A percentile compares a stretch with the other conserved stretches of the same genome.
Evolutionary conservation across 2,888 invertebrate species (phyloP).

Genomic region (Ophioninae sp.): DNA sequence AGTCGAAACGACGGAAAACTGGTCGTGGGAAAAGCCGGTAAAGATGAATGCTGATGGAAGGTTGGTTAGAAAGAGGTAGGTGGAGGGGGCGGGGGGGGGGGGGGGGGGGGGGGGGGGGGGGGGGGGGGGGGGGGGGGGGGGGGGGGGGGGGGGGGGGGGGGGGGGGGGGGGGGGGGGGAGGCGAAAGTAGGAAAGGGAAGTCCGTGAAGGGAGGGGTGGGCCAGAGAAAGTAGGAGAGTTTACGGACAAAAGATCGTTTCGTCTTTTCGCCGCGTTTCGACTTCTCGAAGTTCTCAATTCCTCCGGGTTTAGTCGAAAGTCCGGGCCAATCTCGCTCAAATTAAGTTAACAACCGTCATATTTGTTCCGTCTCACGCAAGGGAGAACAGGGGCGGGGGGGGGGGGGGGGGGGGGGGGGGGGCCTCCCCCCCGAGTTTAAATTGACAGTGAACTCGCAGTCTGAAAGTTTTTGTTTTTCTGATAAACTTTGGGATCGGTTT

Average conservation of each 20-base stretch:
- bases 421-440: too few relatives aligned
- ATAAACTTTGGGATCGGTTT: not conserved
- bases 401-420: too few relatives aligned
- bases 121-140: slow-evolving; percentile 34
- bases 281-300: slow-evolving; percentile 51
- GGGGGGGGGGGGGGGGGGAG: slow-evolving; percentile 30
- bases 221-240: slow-evolving; percentile 53
- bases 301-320: slow-evolving; percentile 26
- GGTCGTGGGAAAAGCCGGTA: slow-evolving; percentile 26
- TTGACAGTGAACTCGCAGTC: not conserved
- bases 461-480: not conserved
- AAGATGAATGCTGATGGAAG: slow-evolving; percentile 22
- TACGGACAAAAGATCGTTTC: slow-evolving; percentile 79
- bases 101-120: slow-evolving; percentile 31
- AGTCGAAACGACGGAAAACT: slow-evolving; percentile 56
- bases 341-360: slow-evolving; percentile 19
- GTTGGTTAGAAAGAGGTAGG: not conserved
- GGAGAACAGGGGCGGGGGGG: too few relatives aligned
- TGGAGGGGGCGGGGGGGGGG: slow-evolving; percentile 26
- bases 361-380: not conserved
- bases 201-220: not conserved
- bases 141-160: slow-evolving; percentile 24
- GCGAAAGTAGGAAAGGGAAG: not conserved
- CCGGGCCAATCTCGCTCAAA: slow-evolving; percentile 14
- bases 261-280: slow-evolving; percentile 73